Base-by-base conservation (phyloP, 1,140 invertebrate species). In the Pogonus chalceus region DNA sequence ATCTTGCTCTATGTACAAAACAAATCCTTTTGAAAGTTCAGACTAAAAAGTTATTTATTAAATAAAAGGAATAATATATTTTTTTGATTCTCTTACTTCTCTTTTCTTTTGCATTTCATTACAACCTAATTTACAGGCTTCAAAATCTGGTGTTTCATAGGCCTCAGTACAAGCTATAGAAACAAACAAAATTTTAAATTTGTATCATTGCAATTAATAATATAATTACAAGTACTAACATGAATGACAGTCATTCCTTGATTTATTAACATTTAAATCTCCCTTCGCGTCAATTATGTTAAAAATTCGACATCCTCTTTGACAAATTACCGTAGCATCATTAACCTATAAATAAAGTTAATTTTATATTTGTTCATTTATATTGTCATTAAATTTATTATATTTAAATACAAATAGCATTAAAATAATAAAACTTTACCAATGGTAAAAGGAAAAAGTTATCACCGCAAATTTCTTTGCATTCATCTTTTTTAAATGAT, bases 151-250 rank as follows among this genome's bases (percentile, higher is more conserved):
- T 4, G 52, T 43, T 37, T 23, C 46, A 35, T 63, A 65, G 0
- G 62, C 58, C 46, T 65, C 62, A 18, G 51, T 49, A 52, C 63
- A 65, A 20, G 62, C 63, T 65, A 46, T 39, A 59, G 58, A 3
- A 37, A 35, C 2, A 52, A 9, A 52, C 12, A 10, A 43, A 20
- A 18, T 51, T 26, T 22, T 46, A 20, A 55, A 49, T 50, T 12
- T 43, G 37, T 43, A 18, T 43, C 4, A 43, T 18, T 10, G 18
- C 18, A 12, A 7, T 10, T 18, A 18, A 18, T n/a, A n/a, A n/a
- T n/a, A n/a, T n/a, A n/a, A n/a, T n/a, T n/a, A n/a, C n/a, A 9
- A 43, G 20, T 49, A 58, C 56, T 50, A 57, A 63, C 62, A 61
- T 20, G 54, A 51, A 35, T 58, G 50, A 51, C 62, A 63, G 48